Base-by-base conservation (phyloP, 2,797 vertebrate genomes). In the Antennarius maculatus region DNA sequence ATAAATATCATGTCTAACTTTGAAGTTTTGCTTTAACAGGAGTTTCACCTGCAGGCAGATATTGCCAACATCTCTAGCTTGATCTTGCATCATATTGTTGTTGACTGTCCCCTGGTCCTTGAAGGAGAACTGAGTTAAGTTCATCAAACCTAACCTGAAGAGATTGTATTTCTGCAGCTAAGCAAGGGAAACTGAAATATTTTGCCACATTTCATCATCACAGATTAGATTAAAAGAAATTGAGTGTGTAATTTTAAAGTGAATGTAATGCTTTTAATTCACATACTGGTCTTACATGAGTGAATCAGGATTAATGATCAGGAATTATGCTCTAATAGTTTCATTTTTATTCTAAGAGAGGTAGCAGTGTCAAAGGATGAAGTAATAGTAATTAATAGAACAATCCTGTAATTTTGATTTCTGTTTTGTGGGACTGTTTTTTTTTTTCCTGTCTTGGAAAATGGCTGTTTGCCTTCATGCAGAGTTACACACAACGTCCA, bases 21-120 rank as follows among this genome's bases (percentile, higher is more conserved):
- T 80, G 82, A 88, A 84, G 86, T 76, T 80, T 66, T 59, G 59
- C 46, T 70, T 61, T 28, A 29, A 15, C 28, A 11, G 57, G 54
- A 50, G 48, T 27, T 68, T 53, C 45, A 17, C 61, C 66, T 65
- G 43, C 66, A 74, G 64, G 58, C 50, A 69, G 69, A 64, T 4
- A 28, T 41, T 54, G 50, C 23, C 34, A 45, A 49, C 48, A 68
- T 53, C 59, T 84, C 42, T 43, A 28, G 2, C 47, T 48, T 51
- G 41, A 43, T 15, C 73, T 7, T 8, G 31, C 31, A 34, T 34
- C 3, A 34, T 54, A 10, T 58, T 54, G 28, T 4, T 6, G 31
- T 55, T 61, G 57, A 71, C 72, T 37, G 29, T 72, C 72, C 69
- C 18, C 13, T 86, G 13, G 16, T 77, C 75, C 72, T 74, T 82